Percentiles rank a stretch among this genome's conserved stretches.
These are phyloP conservation scores for Mystacornis crossleyi DNA, from an alignment of 2,113 vertebrate species.

Conservation along the genomic window DNA sequence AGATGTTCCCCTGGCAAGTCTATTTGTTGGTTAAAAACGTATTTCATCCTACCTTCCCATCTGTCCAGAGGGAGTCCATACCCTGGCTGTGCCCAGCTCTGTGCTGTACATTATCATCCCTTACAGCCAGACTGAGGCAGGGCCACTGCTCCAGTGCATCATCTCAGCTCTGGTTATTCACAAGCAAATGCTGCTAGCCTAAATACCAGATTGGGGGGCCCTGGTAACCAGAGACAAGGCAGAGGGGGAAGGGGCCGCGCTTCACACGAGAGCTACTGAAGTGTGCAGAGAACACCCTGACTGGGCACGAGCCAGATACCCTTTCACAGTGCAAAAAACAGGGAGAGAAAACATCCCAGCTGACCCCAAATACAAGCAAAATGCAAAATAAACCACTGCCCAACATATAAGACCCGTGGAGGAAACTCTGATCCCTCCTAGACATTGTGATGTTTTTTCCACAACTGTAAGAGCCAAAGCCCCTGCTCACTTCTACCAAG, in stretches of 20 bases:
- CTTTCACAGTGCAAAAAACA: background rate
- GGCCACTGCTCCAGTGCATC: conserved; percentile 26
- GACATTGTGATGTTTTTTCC: background rate
- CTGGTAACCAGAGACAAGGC: conserved; percentile 55
- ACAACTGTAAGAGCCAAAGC: background rate
- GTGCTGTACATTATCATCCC: background rate
- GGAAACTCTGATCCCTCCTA: background rate
- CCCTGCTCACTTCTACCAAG: background rate
- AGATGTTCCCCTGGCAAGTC: background rate
- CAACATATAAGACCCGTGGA: background rate
- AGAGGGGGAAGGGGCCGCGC: background rate
- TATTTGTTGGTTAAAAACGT: background rate
- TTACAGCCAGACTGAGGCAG: background rate
- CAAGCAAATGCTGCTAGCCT: conserved; percentile 63
- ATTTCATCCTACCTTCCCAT: background rate
- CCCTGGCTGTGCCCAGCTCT: background rate
- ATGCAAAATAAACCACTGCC: background rate
- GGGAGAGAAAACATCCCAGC: background rate
- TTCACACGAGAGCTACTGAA: conserved; percentile 43
- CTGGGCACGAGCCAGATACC: background rate
- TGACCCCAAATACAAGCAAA: background rate
- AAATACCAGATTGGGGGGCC: conserved; percentile 71
- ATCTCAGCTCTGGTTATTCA: conserved; percentile 64
- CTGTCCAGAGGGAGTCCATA: background rate
- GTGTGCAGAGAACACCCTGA: background rate